Conservation (phyloP, 2,888 invertebrate species). For the Hipparchia sbordonii region DNA sequence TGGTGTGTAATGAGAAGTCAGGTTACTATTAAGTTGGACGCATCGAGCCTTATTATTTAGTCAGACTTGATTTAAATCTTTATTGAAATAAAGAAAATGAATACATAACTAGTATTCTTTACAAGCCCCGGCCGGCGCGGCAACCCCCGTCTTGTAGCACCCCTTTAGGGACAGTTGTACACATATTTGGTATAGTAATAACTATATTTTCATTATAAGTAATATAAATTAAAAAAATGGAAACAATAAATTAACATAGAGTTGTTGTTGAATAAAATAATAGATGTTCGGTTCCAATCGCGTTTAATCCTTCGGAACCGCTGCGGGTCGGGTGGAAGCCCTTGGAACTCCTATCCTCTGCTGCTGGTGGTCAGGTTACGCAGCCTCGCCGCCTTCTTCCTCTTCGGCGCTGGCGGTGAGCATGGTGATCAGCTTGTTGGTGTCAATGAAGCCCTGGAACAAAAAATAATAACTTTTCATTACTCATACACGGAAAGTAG, state of each 20-base stretch:
- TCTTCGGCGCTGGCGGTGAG: conserved; percentile 94
- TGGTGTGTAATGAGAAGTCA: conserved; percentile 65
- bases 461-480: background rate
- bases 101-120: conserved; percentile 74
- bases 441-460: conserved; percentile 90
- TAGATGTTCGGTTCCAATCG: conserved; percentile 65
- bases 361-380: conserved; percentile 52
- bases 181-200: conserved; percentile 72
- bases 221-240: conserved; percentile 80
- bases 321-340: conserved; percentile 57
- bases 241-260: conserved; percentile 79
- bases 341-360: conserved; percentile 45
- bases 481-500: no score
- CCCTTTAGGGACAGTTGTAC: conserved; percentile 61
- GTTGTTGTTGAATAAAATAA: conserved; percentile 64
- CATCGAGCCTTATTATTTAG: conserved; percentile 56
- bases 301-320: conserved; percentile 64
- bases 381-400: conserved; percentile 85
- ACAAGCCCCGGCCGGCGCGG: conserved; percentile 41
- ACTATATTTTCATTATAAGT: conserved; percentile 75
- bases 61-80: conserved; percentile 71
- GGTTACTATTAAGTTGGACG: conserved; percentile 59
- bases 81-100: conserved; percentile 78
- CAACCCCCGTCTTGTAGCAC: conserved; percentile 32
- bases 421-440: conserved; percentile 92